Base-by-base conservation (phyloP, 2,888 invertebrate genomes). In the Polylopha cassiicola region DNA sequence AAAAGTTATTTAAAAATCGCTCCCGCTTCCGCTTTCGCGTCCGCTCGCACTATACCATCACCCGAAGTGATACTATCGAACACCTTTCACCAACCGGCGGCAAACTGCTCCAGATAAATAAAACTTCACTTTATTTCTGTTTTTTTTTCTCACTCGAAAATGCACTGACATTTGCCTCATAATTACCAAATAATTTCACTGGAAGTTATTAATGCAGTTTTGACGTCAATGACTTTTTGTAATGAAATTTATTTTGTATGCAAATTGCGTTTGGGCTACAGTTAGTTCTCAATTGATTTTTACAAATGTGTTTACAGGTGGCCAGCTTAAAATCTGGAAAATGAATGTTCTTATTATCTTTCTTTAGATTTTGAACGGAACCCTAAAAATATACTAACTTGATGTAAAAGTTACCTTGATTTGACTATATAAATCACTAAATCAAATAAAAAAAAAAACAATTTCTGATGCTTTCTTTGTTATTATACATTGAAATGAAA, bases 101-200 rank as follows among this genome's bases (percentile, higher is more conserved):
- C 46, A 55, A 53, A 57, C 48, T 55, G 58, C 54, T 55, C 58
- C 50, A 54, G 52, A 54, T 57, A 54, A 53, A 51, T 51, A 50
- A 55, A 53, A 54, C 50, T 42, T 37, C 45, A 51, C 52, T 55
- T 53, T 55, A 55, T 49, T 51, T 50, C 44, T 46, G 49, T 47
- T 46, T 51, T 50, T 49, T 46, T 46, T 43, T 44, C 44, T 47
- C 47, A 47, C 50, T 44, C 43, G 50, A 43, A 50, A 51, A 50
- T 36, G 50, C 39, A 22, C 42, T 45, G 36, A 29, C 41, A 41
- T 41, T 41, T 41, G n/a, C n/a, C n/a, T 41, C 24, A 34, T 34
- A 41, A 36, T 36, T 34, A 41, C 29, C 34, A 36, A 36, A 41
- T 41, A 34, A 36, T 41, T 41, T 41, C 29, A 41, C 36, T 41